Evolutionary conservation across 2,888 invertebrate genomes (phyloP).

Genomic region (Itoplectis maculator): DNA sequence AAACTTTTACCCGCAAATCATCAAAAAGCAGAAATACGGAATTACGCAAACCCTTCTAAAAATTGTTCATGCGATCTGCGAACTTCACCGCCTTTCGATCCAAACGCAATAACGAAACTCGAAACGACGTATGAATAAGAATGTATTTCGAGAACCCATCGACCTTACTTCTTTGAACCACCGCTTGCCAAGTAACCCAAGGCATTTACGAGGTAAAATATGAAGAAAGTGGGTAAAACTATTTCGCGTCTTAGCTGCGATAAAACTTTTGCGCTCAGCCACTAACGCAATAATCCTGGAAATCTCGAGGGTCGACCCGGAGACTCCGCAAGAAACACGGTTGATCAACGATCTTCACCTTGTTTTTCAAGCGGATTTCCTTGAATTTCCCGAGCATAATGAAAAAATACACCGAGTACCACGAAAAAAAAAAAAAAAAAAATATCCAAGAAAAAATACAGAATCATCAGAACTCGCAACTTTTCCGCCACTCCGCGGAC

Average conservation of each 20-base stretch:
- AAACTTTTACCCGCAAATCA: not conserved
- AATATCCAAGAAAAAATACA: not conserved
- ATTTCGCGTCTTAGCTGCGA: no score
- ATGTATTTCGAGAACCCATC: conserved; percentile 1
- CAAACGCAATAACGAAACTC: conserved; percentile 2
- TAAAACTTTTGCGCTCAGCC: no score
- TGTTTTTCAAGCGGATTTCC: no score
- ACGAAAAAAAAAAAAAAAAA: not conserved
- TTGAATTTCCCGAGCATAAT: not conserved
- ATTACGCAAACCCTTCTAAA: not conserved
- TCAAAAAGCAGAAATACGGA: not conserved
- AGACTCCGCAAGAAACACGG: no score
- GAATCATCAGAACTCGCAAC: conserved; percentile 11
- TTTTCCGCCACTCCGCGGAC: conserved; percentile 15
- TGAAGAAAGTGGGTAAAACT: no score
- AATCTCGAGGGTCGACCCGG: no score
- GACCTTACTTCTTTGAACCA: no score
- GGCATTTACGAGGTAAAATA: no score
- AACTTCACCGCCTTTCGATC: not conserved
- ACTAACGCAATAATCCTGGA: no score
- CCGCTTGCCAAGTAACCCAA: no score
- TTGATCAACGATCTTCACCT: no score
- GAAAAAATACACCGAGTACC: no score
- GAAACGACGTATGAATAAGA: not conserved
- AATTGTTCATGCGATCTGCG: not conserved